phyloP scores from a whole-genome alignment of 2,888 invertebrate genomes.

The Callinectes sapidus region DNA sequence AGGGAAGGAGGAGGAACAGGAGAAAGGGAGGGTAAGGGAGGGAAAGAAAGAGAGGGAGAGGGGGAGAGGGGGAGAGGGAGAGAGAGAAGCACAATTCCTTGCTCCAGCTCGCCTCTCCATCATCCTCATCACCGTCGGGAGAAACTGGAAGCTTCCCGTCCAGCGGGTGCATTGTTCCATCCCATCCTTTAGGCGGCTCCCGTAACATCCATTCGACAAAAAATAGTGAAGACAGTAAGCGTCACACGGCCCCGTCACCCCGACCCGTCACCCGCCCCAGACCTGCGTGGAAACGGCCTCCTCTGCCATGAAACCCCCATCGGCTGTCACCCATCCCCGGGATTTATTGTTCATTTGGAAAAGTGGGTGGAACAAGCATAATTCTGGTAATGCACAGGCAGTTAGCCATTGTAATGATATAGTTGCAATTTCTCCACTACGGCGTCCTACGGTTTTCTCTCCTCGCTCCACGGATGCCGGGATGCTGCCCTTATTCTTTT shows the following conservation, averaged over 20 bases:
- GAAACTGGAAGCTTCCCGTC: not conserved
- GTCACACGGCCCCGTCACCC: slow-evolving; percentile 46
- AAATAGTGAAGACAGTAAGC: slow-evolving; percentile 38
- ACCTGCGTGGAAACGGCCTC: slow-evolving; percentile 16
- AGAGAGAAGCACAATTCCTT: not conserved
- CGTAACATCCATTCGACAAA: slow-evolving; percentile 55
- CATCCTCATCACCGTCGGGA: not conserved
- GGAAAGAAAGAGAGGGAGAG: not conserved
- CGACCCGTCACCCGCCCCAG: slow-evolving; percentile 45
- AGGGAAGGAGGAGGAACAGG: not conserved
- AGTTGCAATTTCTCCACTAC: slow-evolving; percentile 58
- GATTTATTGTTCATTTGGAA: slow-evolving; percentile 68
- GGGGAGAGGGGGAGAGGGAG: not conserved
- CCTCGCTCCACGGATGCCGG: not conserved
- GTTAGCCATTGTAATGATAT: slow-evolving; percentile 67
- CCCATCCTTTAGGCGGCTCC: slow-evolving; percentile 34
- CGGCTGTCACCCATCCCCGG: slow-evolving; percentile 53
- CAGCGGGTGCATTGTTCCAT: slow-evolving; percentile 43
- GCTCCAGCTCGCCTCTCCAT: not conserved
- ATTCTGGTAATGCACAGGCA: slow-evolving; percentile 68
- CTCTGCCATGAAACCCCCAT: slow-evolving; percentile 54
- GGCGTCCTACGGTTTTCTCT: slow-evolving; percentile 35
- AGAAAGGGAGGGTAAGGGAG: not conserved
- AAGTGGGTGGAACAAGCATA: slow-evolving; percentile 66
- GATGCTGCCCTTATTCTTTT: not conserved